Conservation (phyloP, 2,113 vertebrate species). For the Pardalotus punctatus region DNA sequence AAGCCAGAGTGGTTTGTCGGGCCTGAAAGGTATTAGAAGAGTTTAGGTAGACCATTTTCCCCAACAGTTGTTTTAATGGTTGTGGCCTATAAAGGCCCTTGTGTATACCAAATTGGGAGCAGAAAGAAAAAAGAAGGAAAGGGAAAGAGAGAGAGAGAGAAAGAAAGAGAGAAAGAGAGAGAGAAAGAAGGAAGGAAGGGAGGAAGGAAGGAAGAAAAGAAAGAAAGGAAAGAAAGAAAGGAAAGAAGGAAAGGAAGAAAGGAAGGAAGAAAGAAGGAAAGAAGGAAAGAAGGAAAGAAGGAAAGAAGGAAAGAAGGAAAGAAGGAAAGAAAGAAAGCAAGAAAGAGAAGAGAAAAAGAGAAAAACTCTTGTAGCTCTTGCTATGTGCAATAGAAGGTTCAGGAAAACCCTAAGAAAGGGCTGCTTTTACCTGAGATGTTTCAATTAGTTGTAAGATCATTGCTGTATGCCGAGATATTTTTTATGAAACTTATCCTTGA, state of each 20-base stretch:
- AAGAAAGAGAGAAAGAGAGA: too few relatives aligned
- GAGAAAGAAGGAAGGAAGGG: too few relatives aligned
- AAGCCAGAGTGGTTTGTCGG: neutral
- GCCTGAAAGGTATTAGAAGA: neutral
- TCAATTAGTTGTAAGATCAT: neutral
- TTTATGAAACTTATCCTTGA: neutral
- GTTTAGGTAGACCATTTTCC: neutral
- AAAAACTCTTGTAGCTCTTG: neutral
- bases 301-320: too few relatives aligned
- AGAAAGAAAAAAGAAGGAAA: neutral
- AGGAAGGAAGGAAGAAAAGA: too few relatives aligned
- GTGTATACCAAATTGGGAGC: neutral
- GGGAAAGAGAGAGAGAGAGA: fast-evolving
- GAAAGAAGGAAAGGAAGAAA: too few relatives aligned
- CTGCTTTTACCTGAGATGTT: neutral
- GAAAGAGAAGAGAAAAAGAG: neutral
- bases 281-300: neutral
- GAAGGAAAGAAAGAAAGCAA: neutral
- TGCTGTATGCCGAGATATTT: neutral
- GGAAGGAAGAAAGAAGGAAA: too few relatives aligned
- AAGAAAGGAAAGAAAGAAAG: too few relatives aligned
- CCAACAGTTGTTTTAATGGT: neutral
- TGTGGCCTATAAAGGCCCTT: neutral
- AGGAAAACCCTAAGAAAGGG: neutral
- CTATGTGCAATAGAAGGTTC: neutral